Base-by-base conservation (phyloP, 2,888 invertebrate species). In the Catocala nupta region DNA sequence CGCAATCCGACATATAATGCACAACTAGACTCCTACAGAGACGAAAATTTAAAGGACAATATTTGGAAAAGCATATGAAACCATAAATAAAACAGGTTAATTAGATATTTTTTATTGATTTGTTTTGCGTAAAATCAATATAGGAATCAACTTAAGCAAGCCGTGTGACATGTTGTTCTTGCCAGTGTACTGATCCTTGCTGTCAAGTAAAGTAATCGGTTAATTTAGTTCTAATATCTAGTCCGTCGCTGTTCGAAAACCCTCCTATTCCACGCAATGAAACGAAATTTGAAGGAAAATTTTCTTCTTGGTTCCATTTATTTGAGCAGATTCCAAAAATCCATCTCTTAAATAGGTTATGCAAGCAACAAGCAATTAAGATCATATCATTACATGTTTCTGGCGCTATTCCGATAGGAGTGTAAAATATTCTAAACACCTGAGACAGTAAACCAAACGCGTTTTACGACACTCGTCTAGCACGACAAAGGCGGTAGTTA, bases 371-470 rank as follows among this genome's bases (percentile, higher is more conserved):
- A 55, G 25, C 59, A 57, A 63, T 59, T 9, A 69, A 75, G 59
- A 51, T 63, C 62, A 75, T 55, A 53, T 75, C 69, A 59, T 54
- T 50, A 59, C 65, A 54, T 62, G 64, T 63, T 56, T 69, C 64
- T 63, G 71, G 67, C 64, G 63, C 65, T 58, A 73, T 65, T 62
- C 61, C 68, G 68, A 55, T 54, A 53, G 74, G 74, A 55, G 68
- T 71, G 60, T 71, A 70, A 70, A 74, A 74, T 71, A 71, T 45
- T 74, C 68, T 71, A 55, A 75, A 71, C 53, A 71, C 65, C 59
- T 71, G 70, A 57, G 58, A 58, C 59, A 73, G 68, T 45, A 71
- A 65, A 49, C 67, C 71, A 51, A 73, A 69, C 48, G 71, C 69
- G 54, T 71, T 71, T 73, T 67, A 61, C 48, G 68, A 55, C 51